These are phyloP conservation scores for Pomatorhinus ruficollis DNA, from an alignment of 2,113 vertebrate species.

Conservation along the genomic window DNA sequence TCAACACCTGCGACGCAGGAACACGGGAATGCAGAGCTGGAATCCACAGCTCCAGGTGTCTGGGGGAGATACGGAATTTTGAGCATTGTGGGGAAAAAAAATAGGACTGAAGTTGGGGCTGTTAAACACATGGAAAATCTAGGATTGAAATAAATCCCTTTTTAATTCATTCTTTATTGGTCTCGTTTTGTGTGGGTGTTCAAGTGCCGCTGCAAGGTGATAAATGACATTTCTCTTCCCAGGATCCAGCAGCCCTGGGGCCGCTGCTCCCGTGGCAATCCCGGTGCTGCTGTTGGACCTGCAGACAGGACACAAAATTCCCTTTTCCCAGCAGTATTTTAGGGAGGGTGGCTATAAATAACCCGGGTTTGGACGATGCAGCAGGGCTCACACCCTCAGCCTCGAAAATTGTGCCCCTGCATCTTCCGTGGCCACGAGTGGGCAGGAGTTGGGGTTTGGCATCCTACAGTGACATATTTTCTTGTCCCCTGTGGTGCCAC, in stretches of 20 bases:
- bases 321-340: slow-evolving; percentile 44
- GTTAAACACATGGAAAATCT: not conserved
- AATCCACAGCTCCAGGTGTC: not conserved
- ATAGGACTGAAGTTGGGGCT: not conserved
- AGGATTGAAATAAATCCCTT: not conserved
- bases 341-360: slow-evolving; percentile 27
- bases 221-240: not conserved
- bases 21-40: not conserved
- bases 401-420: not conserved
- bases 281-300: not conserved
- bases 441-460: slow-evolving; percentile 28
- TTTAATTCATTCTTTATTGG: not conserved
- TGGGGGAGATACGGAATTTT: fast-evolving
- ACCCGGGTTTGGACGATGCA: not conserved
- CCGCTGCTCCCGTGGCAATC: not conserved
- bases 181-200: not conserved
- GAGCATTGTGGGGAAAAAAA: not conserved
- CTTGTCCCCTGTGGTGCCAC: not conserved
- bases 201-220: not conserved
- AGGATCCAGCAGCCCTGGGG: not conserved
- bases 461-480: not conserved
- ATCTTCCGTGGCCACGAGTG: not conserved
- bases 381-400: slow-evolving; percentile 26
- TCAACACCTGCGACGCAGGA: not conserved
- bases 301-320: not conserved